These are phyloP conservation scores for Dendronephthya gigantea DNA, from an alignment of 64 coral and sea anemone species.

Conservation along the genomic window DNA sequence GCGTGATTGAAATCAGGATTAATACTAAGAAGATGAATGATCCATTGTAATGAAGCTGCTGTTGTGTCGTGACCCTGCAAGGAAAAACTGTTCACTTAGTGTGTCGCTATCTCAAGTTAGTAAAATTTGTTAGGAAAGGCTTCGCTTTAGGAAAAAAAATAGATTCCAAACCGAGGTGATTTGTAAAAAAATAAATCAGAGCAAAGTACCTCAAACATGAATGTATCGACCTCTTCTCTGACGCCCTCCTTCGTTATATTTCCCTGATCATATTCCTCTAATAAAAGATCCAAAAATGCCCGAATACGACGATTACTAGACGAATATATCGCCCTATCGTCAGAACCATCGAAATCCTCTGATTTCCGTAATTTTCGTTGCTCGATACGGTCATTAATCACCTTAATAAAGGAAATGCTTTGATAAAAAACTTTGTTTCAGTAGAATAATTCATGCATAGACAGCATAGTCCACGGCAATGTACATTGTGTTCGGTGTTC, in stretches of 20 bases:
- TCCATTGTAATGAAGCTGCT: no score
- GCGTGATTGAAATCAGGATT: no score
- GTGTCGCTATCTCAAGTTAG: no score
- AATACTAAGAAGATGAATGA: no score
- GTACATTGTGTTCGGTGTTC: no score
- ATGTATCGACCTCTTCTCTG: conserved; percentile 64
- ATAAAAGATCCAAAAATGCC: conserved; percentile 52
- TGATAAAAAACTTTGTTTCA: neutral
- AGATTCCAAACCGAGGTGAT: no score
- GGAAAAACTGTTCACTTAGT: no score
- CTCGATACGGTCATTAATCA: conserved; percentile 49
- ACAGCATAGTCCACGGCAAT: neutral
- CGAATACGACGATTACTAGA: conserved; percentile 9
- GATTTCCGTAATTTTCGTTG: conserved; percentile 9
- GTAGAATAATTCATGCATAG: neutral
- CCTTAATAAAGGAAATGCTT: neutral
- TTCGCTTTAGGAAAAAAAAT: no score
- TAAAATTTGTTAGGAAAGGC: no score
- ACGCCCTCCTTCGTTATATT: conserved; percentile 46
- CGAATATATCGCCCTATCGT: neutral
- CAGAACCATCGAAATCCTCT: neutral
- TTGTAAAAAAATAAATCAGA: no score
- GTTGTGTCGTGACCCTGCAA: no score
- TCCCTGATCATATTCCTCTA: conserved; percentile 49
- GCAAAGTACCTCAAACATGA: conserved; percentile 80